Conservation (phyloP, 2,888 invertebrate species). For the Calameuta filiformis region DNA sequence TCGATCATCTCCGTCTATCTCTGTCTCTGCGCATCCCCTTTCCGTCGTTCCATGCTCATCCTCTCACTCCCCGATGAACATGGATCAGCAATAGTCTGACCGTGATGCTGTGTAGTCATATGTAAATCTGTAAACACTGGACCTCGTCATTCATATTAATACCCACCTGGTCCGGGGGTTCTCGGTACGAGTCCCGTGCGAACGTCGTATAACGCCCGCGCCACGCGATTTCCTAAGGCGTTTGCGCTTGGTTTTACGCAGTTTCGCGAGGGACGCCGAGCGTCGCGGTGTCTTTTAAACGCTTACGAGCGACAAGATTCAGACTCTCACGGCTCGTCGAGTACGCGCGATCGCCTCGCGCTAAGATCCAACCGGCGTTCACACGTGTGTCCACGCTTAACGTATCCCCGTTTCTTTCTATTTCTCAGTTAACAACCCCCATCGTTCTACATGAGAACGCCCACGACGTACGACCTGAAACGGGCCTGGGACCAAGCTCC, state of each 20-base stretch:
- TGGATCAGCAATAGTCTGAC: neutral
- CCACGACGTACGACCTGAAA: conserved; percentile 46
- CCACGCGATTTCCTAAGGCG: conserved; percentile 25
- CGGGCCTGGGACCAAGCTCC: conserved; percentile 48
- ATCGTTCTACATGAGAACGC: conserved; percentile 45
- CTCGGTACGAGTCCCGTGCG: conserved; percentile 40
- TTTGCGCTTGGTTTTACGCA: conserved; percentile 37
- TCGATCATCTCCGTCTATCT: neutral
- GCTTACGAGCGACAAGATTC: neutral
- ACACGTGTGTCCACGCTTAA: neutral
- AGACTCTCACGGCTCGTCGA: neutral
- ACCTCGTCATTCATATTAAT: conserved; percentile 59
- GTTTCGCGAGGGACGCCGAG: conserved; percentile 38
- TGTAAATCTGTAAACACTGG: conserved; percentile 42
- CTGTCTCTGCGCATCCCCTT: neutral
- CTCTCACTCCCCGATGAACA: neutral
- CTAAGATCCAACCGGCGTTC: neutral
- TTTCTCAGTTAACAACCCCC: neutral
- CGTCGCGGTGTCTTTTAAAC: conserved; percentile 16
- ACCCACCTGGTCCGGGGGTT: conserved; percentile 50
- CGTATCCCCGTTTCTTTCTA: neutral
- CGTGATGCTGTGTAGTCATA: conserved; percentile 19
- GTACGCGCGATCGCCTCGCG: neutral
- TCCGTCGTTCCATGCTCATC: neutral
- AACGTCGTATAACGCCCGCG: conserved; percentile 13